phyloP scores from a whole-genome alignment of 2,888 invertebrate genomes.

The Ethmia dodecea region DNA sequence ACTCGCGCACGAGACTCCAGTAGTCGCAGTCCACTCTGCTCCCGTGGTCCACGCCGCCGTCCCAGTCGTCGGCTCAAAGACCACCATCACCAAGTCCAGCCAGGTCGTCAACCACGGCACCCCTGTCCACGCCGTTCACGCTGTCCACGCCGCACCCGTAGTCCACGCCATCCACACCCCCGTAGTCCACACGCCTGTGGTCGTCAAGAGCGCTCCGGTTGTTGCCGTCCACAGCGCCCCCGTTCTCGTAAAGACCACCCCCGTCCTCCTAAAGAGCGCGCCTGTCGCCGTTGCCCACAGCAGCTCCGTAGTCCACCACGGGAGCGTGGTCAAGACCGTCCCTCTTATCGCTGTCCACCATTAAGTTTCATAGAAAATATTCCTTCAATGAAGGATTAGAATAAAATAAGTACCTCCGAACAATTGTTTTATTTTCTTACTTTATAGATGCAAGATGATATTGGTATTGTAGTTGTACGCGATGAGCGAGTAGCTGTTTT shows the following conservation, averaged over 20 bases:
- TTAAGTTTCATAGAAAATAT: conserved; percentile 23
- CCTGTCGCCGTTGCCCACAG: conserved; percentile 35
- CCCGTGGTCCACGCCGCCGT: conserved; percentile 47
- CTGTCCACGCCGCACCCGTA: conserved; percentile 47
- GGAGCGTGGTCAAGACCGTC: conserved; percentile 39
- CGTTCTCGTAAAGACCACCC: conserved; percentile 58
- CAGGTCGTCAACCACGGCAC: conserved; percentile 64
- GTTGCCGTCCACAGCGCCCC: conserved; percentile 61
- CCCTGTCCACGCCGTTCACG: conserved; percentile 45
- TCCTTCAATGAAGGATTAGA: conserved; percentile 12
- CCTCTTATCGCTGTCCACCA: conserved; percentile 57
- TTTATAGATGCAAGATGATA: too few relatives aligned
- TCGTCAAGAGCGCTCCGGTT: conserved; percentile 29
- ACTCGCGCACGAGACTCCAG: conserved; percentile 46
- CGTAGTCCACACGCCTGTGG: conserved; percentile 27
- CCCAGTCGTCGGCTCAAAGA: conserved; percentile 46
- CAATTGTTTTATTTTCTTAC: conserved; percentile 9
- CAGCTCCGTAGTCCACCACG: conserved; percentile 38
- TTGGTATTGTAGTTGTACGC: too few relatives aligned
- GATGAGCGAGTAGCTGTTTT: too few relatives aligned
- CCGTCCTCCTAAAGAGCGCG: conserved; percentile 49
- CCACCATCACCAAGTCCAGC: conserved; percentile 68
- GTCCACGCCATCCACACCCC: conserved; percentile 45
- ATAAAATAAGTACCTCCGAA: conserved; percentile 25
- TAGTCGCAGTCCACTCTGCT: conserved; percentile 49